Evolutionary conservation across 1,140 invertebrate species (phyloP), one percentile per base, ranked within the genome.

Genomic region (Solenopsis fugax): DNA sequence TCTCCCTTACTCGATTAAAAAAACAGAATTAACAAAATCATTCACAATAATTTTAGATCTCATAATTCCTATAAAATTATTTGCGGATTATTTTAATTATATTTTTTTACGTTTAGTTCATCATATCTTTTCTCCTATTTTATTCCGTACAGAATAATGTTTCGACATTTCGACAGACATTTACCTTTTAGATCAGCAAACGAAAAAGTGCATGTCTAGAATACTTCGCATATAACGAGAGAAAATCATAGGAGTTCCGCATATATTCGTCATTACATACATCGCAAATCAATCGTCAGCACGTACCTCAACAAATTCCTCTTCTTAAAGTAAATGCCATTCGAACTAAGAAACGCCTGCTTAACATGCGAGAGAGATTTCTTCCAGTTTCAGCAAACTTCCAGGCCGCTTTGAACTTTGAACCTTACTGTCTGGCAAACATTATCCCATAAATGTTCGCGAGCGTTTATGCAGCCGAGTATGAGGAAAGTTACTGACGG

Each of bases 281-380:
- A 5, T 65, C 6, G 67, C 67, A 60, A 84, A 84, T 84, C 80
- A 84, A 73, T 84, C 80, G 72, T 13, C 54, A 16, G 62, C 54
- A 75, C 69, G 41, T 84, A 60, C 45, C 4, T 58, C 21, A 41
- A 52, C 54, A 84, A 84, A 75, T 84, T 73, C 54, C 24, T 48
- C 52, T 60, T 75, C 69, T 29, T 3, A 72, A 84, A 84, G 80
- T 84, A 84, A 84, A 84, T 75, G 54, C 13, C 80, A 60, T 82
- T 56, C 37, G 67, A 73, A 24, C 67, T 60, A 50, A 84, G 50
- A 24, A 60, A 41, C 41, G 24, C 2, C 80, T 84, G 69, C 69
- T 84, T 62, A 84, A 75, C 80, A 84, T 84, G 80, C 80, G 80
- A 37, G 80, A 84, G 41, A 56, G 80, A 75, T 75, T 84, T 75